phyloP scores from a whole-genome alignment of 2,113 vertebrate genomes.

The Zapornia atra region DNA sequence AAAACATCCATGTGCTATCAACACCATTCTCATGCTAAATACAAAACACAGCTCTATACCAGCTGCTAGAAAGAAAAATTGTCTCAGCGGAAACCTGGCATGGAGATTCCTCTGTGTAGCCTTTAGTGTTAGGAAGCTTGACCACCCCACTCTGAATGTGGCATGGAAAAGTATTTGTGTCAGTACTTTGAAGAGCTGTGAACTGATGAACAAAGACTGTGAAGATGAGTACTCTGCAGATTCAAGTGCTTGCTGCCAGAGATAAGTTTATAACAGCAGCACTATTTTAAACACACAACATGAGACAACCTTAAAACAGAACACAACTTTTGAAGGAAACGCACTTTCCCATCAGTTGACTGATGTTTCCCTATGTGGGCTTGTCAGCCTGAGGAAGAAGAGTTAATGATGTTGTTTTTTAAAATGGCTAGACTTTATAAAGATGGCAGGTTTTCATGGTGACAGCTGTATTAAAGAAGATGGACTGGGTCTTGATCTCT shows the following conservation, averaged over 20 bases:
- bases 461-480: not conserved
- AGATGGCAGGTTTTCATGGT: not conserved
- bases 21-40: no score
- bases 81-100: not conserved
- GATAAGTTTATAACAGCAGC: not conserved
- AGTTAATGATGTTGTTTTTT: not conserved
- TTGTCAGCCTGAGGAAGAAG: not conserved
- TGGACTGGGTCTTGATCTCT: not conserved
- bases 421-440: not conserved
- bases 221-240: not conserved
- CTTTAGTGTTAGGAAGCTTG: not conserved
- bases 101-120: not conserved
- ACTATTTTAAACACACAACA: not conserved
- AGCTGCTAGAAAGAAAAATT: no score
- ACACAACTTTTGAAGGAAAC: not conserved
- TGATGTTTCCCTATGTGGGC: not conserved
- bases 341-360: not conserved
- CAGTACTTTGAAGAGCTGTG: not conserved
- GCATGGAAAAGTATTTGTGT: not conserved
- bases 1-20: no score
- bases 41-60: no score
- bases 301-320: not conserved
- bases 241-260: not conserved
- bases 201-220: not conserved
- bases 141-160: not conserved